Conservation (phyloP, 2,113 vertebrate species). For the Cardinalis cardinalis region DNA sequence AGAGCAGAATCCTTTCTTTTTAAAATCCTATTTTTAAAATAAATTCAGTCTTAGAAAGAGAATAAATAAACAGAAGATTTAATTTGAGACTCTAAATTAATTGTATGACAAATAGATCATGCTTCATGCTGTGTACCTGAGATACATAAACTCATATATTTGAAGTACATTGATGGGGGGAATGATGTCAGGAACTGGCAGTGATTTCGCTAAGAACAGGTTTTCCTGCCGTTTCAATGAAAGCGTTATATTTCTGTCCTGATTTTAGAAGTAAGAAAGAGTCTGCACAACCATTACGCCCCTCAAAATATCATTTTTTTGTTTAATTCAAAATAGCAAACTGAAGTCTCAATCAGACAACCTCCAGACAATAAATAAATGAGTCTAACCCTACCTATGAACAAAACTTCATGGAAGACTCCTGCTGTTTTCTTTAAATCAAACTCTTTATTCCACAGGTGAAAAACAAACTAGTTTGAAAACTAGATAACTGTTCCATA, state of each 20-base stretch:
- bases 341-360: not conserved
- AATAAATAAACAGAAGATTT: not conserved
- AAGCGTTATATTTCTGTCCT: not conserved
- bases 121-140: not conserved
- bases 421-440: not conserved
- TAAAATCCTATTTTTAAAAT: not conserved
- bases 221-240: not conserved
- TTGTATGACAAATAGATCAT: not conserved
- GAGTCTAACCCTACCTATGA: not conserved
- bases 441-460: not conserved
- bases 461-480: not conserved
- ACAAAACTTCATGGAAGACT: not conserved
- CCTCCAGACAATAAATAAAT: not conserved
- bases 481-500: not conserved
- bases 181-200: not conserved
- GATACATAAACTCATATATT: not conserved
- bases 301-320: not conserved
- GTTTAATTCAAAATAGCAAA: not conserved
- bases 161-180: not conserved
- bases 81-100: not conserved
- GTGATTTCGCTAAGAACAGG: not conserved
- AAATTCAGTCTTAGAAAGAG: not conserved
- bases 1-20: not conserved
- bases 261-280: not conserved
- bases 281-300: not conserved